Conservation (phyloP, 2,888 invertebrate species). For the Hetaerina titia region DNA sequence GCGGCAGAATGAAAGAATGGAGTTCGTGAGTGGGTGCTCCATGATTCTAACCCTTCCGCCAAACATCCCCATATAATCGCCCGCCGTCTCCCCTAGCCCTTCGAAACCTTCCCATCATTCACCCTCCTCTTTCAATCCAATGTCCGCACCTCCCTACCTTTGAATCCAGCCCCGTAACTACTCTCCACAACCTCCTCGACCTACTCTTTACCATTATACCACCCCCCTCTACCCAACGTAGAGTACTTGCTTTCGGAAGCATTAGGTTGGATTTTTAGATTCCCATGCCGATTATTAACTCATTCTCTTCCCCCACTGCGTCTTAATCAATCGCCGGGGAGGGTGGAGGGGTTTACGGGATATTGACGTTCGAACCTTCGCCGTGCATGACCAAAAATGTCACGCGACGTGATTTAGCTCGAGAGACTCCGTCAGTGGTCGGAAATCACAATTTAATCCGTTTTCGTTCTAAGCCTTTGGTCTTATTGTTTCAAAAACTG, state of each 20-base stretch:
- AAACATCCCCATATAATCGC: not conserved
- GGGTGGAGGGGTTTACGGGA: not conserved
- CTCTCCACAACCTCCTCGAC: no score
- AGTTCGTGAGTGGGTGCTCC: not conserved
- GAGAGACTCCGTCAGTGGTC: not conserved
- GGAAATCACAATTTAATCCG: not conserved
- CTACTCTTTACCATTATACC: no score
- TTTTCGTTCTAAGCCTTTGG: not conserved
- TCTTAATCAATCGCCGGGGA: not conserved
- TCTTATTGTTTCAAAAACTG: not conserved
- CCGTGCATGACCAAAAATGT: not conserved
- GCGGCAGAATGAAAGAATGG: not conserved
- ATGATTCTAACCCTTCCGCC: not conserved
- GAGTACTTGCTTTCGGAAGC: not conserved
- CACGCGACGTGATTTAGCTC: not conserved
- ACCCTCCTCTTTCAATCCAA: no score
- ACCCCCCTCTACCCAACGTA: no score
- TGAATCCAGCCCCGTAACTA: no score
- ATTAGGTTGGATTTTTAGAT: not conserved
- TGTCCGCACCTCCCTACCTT: no score
- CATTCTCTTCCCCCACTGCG: not conserved
- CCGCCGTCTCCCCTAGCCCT: no score
- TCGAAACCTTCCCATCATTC: no score
- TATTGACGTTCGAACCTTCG: not conserved
- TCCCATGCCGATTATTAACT: not conserved